Conservation (phyloP, 1,140 invertebrate species). For the Cylas formicarius region DNA sequence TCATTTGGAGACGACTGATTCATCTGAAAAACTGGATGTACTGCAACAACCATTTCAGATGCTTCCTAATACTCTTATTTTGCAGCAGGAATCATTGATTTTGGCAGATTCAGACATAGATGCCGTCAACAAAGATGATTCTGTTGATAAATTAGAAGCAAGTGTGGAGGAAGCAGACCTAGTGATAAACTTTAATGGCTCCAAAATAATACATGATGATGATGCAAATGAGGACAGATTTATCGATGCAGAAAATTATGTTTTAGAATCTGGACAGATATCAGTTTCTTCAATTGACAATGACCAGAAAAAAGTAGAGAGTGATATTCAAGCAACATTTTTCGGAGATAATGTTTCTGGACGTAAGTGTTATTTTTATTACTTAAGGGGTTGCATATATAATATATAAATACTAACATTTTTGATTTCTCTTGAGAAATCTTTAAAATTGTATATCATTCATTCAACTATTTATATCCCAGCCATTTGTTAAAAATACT, state of each 20-base stretch:
- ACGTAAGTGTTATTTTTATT: slow-evolving; percentile 22
- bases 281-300: slow-evolving; percentile 24
- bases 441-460: no score
- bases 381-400: no score
- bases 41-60: slow-evolving; percentile 28
- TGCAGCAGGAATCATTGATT: slow-evolving; percentile 38
- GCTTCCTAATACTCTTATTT: slow-evolving; percentile 38
- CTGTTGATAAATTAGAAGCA: slow-evolving; percentile 36
- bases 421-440: no score
- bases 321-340: slow-evolving; percentile 37
- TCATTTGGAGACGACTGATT: not conserved
- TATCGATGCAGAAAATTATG: slow-evolving; percentile 44
- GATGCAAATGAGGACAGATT: slow-evolving; percentile 42
- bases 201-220: slow-evolving; percentile 32
- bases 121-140: slow-evolving; percentile 25
- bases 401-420: no score
- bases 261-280: slow-evolving; percentile 43
- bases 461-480: no score
- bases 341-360: slow-evolving; percentile 30
- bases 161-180: slow-evolving; percentile 41
- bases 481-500: no score
- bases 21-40: no score
- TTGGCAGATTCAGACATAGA: slow-evolving; percentile 28
- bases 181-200: slow-evolving; percentile 33
- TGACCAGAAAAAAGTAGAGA: slow-evolving; percentile 28